These are phyloP conservation scores for Momotus momota DNA, from an alignment of 2,797 vertebrate genomes.

Conservation along the genomic window DNA sequence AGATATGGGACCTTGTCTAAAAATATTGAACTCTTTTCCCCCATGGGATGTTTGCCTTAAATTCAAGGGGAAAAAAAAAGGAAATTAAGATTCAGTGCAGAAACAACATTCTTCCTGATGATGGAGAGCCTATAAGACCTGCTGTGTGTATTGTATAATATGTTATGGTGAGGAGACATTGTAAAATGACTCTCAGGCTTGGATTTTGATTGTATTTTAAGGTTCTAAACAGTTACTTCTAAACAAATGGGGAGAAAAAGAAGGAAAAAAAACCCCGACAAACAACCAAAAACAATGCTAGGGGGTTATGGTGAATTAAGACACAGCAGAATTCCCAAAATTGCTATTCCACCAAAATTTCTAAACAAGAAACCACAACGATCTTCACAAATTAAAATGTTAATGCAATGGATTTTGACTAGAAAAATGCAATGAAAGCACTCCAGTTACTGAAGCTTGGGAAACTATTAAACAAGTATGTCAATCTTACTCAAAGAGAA, in stretches of 20 bases:
- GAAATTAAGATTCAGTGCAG: background rate
- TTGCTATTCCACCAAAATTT: background rate
- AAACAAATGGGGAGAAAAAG: background rate
- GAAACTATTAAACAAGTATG: slow-evolving; percentile 9
- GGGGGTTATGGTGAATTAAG: background rate
- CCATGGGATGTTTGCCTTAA: background rate
- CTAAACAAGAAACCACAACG: background rate
- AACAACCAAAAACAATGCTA: background rate
- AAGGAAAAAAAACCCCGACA: background rate
- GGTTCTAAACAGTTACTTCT: background rate
- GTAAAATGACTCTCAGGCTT: background rate
- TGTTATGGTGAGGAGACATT: background rate
- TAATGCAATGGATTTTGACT: slow-evolving; percentile 38
- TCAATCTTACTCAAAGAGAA: background rate
- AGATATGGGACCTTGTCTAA: background rate
- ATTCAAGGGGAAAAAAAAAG: background rate
- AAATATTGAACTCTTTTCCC: background rate
- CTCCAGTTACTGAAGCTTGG: slow-evolving; percentile 26
- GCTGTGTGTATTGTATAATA: background rate
- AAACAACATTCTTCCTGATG: background rate
- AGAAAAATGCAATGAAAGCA: slow-evolving; percentile 14
- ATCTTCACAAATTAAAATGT: slow-evolving; percentile 32
- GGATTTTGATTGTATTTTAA: background rate
- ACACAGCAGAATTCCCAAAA: background rate
- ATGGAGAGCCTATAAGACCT: background rate